phyloP scores from a whole-genome alignment of 2,888 invertebrate species.

The Entomobrya proxima region DNA sequence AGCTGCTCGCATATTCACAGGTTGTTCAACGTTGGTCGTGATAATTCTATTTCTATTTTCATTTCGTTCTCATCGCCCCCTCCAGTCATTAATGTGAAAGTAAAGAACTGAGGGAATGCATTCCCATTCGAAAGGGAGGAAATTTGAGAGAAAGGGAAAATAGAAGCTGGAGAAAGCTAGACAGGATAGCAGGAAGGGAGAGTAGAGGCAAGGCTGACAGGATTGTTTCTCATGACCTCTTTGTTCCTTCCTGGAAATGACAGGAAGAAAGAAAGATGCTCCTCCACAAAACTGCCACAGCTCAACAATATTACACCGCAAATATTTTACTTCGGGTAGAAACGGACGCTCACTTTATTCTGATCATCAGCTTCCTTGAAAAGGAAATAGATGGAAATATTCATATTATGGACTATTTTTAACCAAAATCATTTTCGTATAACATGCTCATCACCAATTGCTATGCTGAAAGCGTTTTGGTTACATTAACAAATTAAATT shows the following conservation, averaged over 20 bases:
- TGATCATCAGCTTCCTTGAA: background rate
- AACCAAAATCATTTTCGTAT: too few relatives aligned
- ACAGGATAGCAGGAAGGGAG: background rate
- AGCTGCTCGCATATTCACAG: too few relatives aligned
- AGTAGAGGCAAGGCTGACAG: slow-evolving; percentile 17
- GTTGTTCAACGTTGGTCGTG: too few relatives aligned
- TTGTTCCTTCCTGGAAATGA: slow-evolving; percentile 56
- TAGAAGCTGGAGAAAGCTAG: background rate
- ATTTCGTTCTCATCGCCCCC: too few relatives aligned
- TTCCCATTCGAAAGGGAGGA: too few relatives aligned
- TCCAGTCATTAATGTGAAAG: background rate
- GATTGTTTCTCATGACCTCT: slow-evolving; percentile 55
- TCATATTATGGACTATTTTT: background rate
- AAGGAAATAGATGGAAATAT: background rate
- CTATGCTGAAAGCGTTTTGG: too few relatives aligned
- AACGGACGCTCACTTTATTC: background rate
- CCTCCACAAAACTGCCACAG: background rate
- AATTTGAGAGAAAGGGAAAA: background rate
- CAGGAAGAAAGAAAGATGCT: background rate
- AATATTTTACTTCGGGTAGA: background rate
- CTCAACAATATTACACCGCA: background rate
- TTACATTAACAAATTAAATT: too few relatives aligned
- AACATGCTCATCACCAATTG: too few relatives aligned
- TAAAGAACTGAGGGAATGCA: too few relatives aligned
- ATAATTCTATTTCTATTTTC: too few relatives aligned